Evolutionary conservation across 2,888 invertebrate species (phyloP), one percentile per base, ranked within the genome.

Genomic region (Hirtodrosophila confusa): DNA sequence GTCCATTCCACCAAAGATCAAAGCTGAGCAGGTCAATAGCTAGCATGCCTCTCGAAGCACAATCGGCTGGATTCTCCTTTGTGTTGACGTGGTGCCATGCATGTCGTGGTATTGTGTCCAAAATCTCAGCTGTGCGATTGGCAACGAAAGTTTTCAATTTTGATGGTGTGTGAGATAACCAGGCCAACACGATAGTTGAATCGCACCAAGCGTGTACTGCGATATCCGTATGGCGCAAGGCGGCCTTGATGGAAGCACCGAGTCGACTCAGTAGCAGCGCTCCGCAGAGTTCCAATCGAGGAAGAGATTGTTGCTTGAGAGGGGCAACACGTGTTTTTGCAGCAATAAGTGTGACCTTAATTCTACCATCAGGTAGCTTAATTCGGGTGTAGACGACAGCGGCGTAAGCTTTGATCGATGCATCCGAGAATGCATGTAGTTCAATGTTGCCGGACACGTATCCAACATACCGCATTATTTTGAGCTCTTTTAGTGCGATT

Each of bases 241-340:
- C 48, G 1, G 37, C 7, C 8, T 50, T 50, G n/a, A 40, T 50
- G 1, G 24, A 31, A 40, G 24, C 41, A n/a, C 27, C 24, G 3
- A 50, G 39, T 39, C 39, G 40, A 10, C 40, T 40, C 1, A 50
- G 17, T 5, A 50, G 9, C 7, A 39, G 1, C 17, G 39, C 17
- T 2, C 17, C 39, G 4, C 17, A 39, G n/a, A 45, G 45, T 10
- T 45, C 31, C 33, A 45, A 31, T 3, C 45, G 45, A 3, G 17
- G 33, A 1, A 45, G 6, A 4, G 37, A 36, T 29, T 45, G 45
- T 35, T 53, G 43, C 29, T 54, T 54, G 1, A 55, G 41, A 10
- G 37, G 55, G 8, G 55, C 45, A 45, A 55, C 55, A 33, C 54
- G 11, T 36, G 43, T 54, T 7, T 44, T 54, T 3, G 54, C 44